Evolutionary conservation across 2,888 invertebrate species (phyloP).

Genomic region (Cryptus viduatorius): DNA sequence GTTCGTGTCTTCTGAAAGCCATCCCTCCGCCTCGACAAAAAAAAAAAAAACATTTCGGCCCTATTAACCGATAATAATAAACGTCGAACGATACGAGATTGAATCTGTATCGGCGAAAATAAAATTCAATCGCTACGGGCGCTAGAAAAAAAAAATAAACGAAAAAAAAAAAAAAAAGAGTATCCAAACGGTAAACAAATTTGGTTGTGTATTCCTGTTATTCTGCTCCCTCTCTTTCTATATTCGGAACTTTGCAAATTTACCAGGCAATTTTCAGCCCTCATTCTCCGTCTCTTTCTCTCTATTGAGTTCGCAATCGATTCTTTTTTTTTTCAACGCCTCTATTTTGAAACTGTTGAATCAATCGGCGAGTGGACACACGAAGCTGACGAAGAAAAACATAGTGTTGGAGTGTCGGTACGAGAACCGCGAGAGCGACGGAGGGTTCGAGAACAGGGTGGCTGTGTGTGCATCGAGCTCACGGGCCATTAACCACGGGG

Average conservation of each 20-base stretch:
- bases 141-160: neutral
- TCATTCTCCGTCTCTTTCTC: neutral
- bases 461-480: slow-evolving; percentile 57
- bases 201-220: neutral
- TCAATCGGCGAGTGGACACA: slow-evolving; percentile 58
- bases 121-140: slow-evolving; percentile 4
- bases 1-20: neutral
- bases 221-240: neutral
- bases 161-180: neutral
- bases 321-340: slow-evolving; percentile 26
- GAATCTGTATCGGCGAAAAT: slow-evolving; percentile 16
- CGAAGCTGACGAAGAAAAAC: slow-evolving; percentile 18
- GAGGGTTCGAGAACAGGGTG: slow-evolving; percentile 28
- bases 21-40: neutral
- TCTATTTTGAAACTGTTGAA: slow-evolving; percentile 48
- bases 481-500: slow-evolving; percentile 75
- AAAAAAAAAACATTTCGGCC: slow-evolving; percentile 13
- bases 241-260: slow-evolving; percentile 38
- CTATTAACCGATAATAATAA: slow-evolving; percentile 21
- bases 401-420: neutral
- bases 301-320: neutral
- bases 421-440: slow-evolving; percentile 23
- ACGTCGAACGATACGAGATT: neutral
- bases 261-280: slow-evolving; percentile 54
- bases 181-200: neutral